Percentiles rank a stretch among this genome's conserved stretches.
Conservation (phyloP, 2,797 vertebrate species). For the Pipistrellus pipistrellus region DNA sequence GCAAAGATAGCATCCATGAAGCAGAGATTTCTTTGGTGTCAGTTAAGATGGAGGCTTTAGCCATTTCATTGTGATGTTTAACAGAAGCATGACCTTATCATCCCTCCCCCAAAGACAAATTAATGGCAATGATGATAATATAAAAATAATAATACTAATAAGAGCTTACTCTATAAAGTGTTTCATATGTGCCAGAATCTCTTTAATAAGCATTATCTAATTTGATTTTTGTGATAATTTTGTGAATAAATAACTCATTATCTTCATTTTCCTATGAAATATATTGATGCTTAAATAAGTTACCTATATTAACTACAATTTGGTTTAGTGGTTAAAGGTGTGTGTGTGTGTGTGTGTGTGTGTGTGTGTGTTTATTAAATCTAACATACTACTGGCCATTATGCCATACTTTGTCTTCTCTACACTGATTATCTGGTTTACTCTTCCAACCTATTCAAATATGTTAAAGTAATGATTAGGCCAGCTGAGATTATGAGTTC, state of each 20-base stretch:
- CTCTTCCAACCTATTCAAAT: conserved; percentile 1
- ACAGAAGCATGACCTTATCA: background rate
- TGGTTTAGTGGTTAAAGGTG: background rate
- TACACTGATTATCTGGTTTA: background rate
- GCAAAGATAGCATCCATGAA: background rate
- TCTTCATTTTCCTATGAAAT: background rate
- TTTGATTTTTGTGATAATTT: background rate
- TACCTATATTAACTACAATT: background rate
- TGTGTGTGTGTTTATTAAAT: background rate
- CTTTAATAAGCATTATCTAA: background rate
- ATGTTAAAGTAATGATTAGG: conserved; percentile 24
- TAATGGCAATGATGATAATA: background rate
- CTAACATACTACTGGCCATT: background rate
- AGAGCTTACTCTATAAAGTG: background rate
- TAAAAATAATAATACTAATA: background rate
- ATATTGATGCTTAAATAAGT: background rate
- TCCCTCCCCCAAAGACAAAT: background rate
- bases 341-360: background rate
- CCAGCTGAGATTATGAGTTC: background rate
- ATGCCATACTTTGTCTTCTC: background rate
- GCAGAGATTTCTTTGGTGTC: background rate
- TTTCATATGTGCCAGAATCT: background rate
- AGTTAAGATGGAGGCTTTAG: background rate
- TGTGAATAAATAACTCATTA: background rate
- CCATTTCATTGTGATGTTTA: background rate